Evolutionary conservation across 1,140 invertebrate species (phyloP).

Genomic region (Acromyrmex heyeri): DNA sequence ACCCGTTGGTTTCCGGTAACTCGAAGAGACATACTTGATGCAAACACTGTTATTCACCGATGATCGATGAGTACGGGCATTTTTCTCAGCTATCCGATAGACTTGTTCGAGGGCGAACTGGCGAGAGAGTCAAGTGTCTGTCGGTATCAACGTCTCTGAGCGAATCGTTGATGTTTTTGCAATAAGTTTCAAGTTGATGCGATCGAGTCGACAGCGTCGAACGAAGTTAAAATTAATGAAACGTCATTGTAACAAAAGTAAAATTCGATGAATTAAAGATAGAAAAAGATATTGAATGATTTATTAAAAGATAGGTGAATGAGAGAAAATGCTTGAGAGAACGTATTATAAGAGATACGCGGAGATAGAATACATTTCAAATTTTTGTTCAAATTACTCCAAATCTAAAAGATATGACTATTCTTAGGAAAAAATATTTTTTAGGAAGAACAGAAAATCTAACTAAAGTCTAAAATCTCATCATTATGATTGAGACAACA

Average conservation of each 20-base stretch:
- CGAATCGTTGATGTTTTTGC: constrained; percentile 34
- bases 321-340: not conserved
- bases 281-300: not conserved
- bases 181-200: constrained; percentile 4
- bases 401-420: not conserved
- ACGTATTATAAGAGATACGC: not conserved
- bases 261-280: constrained; percentile 17
- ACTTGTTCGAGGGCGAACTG: constrained; percentile 38
- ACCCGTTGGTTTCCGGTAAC: constrained; percentile 35
- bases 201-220: not conserved
- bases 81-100: constrained; percentile 51
- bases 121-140: constrained; percentile 37
- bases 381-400: not conserved
- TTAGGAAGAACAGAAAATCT: not conserved
- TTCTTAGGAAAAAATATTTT: not conserved
- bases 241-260: constrained; percentile 1
- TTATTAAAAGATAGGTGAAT: too few species aligned
- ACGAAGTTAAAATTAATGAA: not conserved
- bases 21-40: constrained; percentile 55
- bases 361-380: not conserved
- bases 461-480: not conserved
- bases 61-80: constrained; percentile 56
- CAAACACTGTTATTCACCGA: constrained; percentile 58
- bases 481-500: not conserved
- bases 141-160: constrained; percentile 48